Base-by-base conservation (phyloP, 2,113 vertebrate species). In the Apteryx owenii region DNA sequence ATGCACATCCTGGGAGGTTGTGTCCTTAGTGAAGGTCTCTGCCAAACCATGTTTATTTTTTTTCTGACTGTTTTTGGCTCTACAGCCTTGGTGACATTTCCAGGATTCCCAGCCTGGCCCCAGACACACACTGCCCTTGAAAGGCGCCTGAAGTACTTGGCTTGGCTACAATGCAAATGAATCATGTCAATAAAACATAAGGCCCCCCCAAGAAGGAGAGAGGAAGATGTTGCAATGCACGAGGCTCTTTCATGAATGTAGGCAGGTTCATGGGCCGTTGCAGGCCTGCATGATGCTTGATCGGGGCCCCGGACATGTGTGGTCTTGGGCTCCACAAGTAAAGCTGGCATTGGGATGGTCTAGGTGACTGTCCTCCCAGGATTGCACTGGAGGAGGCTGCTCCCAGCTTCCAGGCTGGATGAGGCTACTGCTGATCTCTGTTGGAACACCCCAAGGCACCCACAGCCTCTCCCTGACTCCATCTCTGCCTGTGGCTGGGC, bases 1-100 rank as follows among this genome's bases (percentile, higher is more conserved):
- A 11, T 58, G 56, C 9, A 26, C 28, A 22, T 31, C 64, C 0
- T 0, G 42, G 28, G 18, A 1, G 1, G 46, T 58, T 0, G 0
- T 28, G 60, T 50, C 72, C 78, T 46, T 28, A 23, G 56, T 1
- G 2, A 56, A 89, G 72, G 46, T 20, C 72, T 92, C 56, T 1
- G 0, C 40, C 68, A 70, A 26, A 26, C 58, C 29, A 26, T 51
- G 0, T 42, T 81, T 65, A 23, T 53, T 64, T 87, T 91, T 78
- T 91, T 87, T 60, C 56, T 50, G 71, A 26, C 3, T 29, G 26
- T 71, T 81, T 79, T 40, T 44, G 66, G 46, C 23, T 60, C 26
- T 38, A 7, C 73, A 89, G 91, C 93, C 95, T 96, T 95, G 93
- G 28, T 71, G 84, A 64, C 60, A 65, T 94, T 95, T 95, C 70